Conservation (phyloP, 2,113 vertebrate species). For the Odontesthes bonariensis region DNA sequence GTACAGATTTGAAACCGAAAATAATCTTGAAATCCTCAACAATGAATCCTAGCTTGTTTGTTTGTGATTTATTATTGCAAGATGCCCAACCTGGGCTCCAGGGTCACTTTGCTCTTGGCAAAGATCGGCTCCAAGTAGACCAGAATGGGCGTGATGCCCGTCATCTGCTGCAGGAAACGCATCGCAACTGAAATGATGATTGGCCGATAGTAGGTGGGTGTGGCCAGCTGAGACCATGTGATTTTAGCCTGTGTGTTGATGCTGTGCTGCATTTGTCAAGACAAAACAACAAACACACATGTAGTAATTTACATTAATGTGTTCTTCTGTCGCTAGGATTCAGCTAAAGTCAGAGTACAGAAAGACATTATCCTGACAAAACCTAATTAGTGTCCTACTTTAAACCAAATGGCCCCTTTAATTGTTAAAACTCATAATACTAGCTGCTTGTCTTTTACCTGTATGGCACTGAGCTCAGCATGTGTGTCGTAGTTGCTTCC, state of each 20-base stretch:
- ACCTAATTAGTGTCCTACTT: no score
- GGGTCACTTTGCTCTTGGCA: conserved; percentile 80
- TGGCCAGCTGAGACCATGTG: conserved; percentile 83
- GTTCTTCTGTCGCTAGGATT: neutral
- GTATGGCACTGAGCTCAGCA: conserved; percentile 84
- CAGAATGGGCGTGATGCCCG: conserved; percentile 91
- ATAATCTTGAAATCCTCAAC: neutral
- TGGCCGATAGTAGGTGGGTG: conserved; percentile 87
- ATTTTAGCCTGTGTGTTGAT: conserved; percentile 68
- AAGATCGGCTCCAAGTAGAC: conserved; percentile 94
- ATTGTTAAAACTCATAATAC: neutral
- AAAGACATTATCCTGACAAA: neutral
- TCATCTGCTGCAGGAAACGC: conserved; percentile 96
- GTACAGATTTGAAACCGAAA: neutral
- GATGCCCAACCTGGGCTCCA: conserved; percentile 70
- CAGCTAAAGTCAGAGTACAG: neutral
- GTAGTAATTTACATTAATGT: neutral
- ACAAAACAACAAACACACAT: conserved; percentile 3
- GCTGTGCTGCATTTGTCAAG: conserved; percentile 64
- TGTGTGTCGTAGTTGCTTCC: conserved; percentile 78
- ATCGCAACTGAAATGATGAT: conserved; percentile 87
- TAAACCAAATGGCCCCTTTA: no score
- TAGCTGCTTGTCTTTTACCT: conserved; percentile 38
- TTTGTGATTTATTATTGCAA: neutral
- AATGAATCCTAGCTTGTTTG: no score